A percentile compares a stretch with the other conserved stretches of the same genome.
These are phyloP conservation scores for Hucho hucho DNA, from an alignment of 2,113 vertebrate species.

Conservation along the genomic window DNA sequence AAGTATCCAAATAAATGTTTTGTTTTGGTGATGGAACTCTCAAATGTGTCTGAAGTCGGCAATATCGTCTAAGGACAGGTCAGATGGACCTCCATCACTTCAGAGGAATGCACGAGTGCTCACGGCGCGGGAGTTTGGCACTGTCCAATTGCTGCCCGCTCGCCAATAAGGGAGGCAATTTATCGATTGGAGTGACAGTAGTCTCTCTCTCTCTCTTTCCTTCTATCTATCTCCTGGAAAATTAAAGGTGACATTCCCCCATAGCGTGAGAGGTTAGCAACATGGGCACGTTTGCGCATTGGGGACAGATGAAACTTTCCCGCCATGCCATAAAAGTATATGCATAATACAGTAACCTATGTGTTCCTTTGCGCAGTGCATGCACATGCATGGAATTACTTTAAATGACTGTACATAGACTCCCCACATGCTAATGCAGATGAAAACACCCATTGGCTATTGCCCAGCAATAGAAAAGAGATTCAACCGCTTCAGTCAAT, in stretches of 20 bases:
- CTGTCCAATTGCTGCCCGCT: background rate
- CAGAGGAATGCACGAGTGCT: constrained; percentile 1
- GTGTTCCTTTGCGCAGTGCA: background rate
- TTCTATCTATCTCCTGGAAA: background rate
- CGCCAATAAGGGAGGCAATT: background rate
- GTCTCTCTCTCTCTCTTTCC: background rate
- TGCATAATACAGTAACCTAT: background rate
- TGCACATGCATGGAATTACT: background rate
- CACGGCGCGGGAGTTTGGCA: background rate
- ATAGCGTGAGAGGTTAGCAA: background rate
- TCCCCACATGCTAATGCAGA: too few relatives aligned
- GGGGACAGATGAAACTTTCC: background rate
- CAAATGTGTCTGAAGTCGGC: background rate
- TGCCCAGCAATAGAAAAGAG: too few relatives aligned
- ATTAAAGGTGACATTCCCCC: background rate
- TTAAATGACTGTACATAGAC: background rate
- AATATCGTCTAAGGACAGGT: background rate
- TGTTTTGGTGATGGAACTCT: background rate
- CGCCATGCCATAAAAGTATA: background rate
- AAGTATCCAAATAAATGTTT: background rate
- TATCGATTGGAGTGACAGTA: background rate
- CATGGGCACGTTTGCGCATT: background rate
- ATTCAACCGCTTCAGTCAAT: too few relatives aligned
- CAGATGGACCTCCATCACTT: background rate
- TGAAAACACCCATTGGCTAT: too few relatives aligned